A percentile compares a stretch with the other conserved stretches of the same genome.
These are phyloP conservation scores for Ditylenchus weischeri DNA, from an alignment of 2,888 invertebrate species.

Conservation along the genomic window DNA sequence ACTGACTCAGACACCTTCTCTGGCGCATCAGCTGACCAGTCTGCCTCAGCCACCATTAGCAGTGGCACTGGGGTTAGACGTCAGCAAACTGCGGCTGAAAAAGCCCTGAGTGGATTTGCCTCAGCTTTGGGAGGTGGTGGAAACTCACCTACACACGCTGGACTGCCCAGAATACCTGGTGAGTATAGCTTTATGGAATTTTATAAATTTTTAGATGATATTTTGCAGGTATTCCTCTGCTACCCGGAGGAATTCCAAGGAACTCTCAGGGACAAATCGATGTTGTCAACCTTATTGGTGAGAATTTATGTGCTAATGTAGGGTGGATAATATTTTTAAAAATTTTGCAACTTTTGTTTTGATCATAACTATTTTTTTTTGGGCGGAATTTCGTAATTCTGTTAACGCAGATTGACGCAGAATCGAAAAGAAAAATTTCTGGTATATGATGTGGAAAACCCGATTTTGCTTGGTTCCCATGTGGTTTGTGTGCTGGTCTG, in stretches of 20 bases:
- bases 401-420: too few relatives aligned
- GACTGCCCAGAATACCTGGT: constrained; percentile 45
- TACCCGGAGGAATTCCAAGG: constrained; percentile 57
- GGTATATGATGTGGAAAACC: too few relatives aligned
- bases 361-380: too few relatives aligned
- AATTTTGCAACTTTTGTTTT: too few relatives aligned
- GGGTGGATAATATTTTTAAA: too few relatives aligned
- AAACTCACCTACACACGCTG: constrained; percentile 57
- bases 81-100: constrained; percentile 54
- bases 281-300: constrained; percentile 56
- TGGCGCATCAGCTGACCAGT: constrained; percentile 10
- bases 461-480: too few relatives aligned
- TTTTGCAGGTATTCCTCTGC: constrained; percentile 50
- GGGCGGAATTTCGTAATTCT: too few relatives aligned
- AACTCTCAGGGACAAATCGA: constrained; percentile 58
- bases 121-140: constrained; percentile 70
- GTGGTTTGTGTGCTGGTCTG: too few relatives aligned
- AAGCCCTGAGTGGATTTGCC: constrained; percentile 69
- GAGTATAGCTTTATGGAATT: not conserved
- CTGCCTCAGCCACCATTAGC: constrained; percentile 20
- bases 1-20: constrained; percentile 9
- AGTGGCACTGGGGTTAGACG: constrained; percentile 35
- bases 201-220: not conserved
- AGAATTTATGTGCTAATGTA: constrained; percentile 3
- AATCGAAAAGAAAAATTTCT: too few relatives aligned